Conservation (phyloP, 2,888 invertebrate species). For the Dynastes grantii region DNA sequence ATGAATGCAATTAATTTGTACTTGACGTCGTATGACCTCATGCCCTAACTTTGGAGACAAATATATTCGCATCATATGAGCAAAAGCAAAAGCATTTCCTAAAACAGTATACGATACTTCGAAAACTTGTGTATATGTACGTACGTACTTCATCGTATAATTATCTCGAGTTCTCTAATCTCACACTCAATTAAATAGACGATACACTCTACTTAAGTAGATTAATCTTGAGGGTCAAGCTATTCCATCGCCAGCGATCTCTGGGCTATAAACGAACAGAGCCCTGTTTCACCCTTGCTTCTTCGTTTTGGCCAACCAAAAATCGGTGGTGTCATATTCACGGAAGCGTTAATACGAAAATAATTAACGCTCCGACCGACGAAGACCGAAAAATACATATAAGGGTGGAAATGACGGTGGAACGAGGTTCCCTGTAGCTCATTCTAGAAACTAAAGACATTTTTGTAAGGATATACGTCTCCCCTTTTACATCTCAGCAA, state of each 20-base stretch:
- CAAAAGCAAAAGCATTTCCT: too few species aligned
- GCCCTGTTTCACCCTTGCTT: neutral
- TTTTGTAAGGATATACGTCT: neutral
- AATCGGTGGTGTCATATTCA: constrained; percentile 33
- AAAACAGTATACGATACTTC: too few species aligned
- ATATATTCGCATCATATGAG: too few species aligned
- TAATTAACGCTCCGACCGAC: constrained; percentile 13
- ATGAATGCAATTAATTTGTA: too few species aligned
- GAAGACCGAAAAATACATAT: constrained; percentile 21
- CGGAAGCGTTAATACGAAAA: constrained; percentile 40
- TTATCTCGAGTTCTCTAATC: neutral
- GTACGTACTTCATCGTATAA: neutral
- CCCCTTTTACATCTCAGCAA: neutral
- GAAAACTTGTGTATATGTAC: neutral
- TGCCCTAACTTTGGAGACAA: too few species aligned
- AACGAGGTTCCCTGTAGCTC: neutral
- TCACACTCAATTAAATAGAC: constrained; percentile 3
- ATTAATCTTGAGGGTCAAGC: neutral
- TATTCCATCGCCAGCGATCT: neutral
- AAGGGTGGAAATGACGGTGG: constrained; percentile 46
- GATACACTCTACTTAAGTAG: neutral
- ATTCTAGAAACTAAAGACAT: neutral
- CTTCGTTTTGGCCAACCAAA: constrained; percentile 4
- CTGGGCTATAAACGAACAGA: neutral
- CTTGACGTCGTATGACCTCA: too few species aligned